Evolutionary conservation across 2,888 invertebrate species (phyloP), one percentile per base, ranked within the genome.

Genomic region (Rotaria socialis): DNA sequence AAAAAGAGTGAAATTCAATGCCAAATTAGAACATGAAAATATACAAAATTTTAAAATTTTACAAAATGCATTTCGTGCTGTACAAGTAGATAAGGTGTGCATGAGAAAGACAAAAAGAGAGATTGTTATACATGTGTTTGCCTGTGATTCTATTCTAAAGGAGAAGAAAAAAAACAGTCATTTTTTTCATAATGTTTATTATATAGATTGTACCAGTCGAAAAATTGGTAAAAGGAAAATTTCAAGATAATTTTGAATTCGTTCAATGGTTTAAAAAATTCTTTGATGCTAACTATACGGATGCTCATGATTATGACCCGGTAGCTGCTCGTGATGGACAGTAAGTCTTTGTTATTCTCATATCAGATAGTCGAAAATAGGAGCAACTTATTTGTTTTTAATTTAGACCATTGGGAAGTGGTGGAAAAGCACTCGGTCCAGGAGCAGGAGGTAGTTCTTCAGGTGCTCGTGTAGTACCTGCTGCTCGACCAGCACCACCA

Each of bases 201-300:
- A 50, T 86, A 89, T 94, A 98, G 97, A 96, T 97, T 91, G 96
- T 99, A 92, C 96, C 97, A 89, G 97, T 99, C 92, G 98, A 99
- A 93, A 96, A 95, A 93, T 94, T 99, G 93, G 96, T 98, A 92
- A 98, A 98, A 93, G 98, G 96, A 91, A 94, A 97, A 91, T 99
- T 99, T 93, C 99, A 99, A 94, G 99, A 99, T 93, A 99, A 99
- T 93, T 99, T 99, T 94, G 99, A 99, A 93, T 99, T 99, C 93
- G 94, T 99, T 90, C 99, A 99, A 93, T 99, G 99, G 99, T 99
- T 99, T 94, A 99, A 99, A 94, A 97, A 97, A 92, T 98, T 99
- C 93, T 99, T 98, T 92, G 99, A 99, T 93, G 97, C 98, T 89
- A 99, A 99, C 93, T 99, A 97, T 93, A 96, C 97, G 92, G 50